phyloP scores from a whole-genome alignment of 2,113 vertebrate genomes.

The Xenopus tropicalis region UCB_Xtro_10.0 CM004443.2:200590001-200590500 shows the following conservation, averaged over 20 bases:
- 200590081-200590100: constrained; percentile 24
- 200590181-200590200: constrained; percentile 12
- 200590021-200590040: constrained; percentile 13
- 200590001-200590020: constrained; percentile 11
- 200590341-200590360: not conserved
- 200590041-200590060: constrained; percentile 28
- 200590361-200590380: constrained; percentile 4
- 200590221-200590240: not conserved
- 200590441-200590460: too few species aligned
- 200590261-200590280: not conserved
- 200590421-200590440: too few species aligned
- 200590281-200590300: not conserved
- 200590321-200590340: not conserved
- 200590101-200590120: constrained; percentile 37
- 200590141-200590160: constrained; percentile 19
- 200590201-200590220: not conserved
- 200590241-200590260: not conserved
- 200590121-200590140: constrained; percentile 32
- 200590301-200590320: not conserved
- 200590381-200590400: not conserved
- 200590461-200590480: too few species aligned
- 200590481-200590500: too few species aligned
- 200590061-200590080: constrained; percentile 21
- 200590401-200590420: not conserved
- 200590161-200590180: constrained; percentile 6